phyloP scores from a whole-genome alignment of 1,140 invertebrate species.

The Bombus balteatus region DNA sequence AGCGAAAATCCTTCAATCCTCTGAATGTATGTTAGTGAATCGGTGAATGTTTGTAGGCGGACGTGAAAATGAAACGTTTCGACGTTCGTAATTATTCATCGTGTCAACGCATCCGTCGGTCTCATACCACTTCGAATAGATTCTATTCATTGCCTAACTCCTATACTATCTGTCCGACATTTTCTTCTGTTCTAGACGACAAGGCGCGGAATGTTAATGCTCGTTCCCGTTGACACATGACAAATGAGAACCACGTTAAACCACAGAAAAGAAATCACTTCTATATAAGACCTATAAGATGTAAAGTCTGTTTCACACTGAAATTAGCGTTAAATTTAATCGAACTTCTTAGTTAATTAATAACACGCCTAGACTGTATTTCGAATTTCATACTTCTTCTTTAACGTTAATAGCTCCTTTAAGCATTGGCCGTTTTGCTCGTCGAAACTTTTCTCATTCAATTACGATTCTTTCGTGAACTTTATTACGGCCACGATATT shows the following conservation, averaged over 20 bases:
- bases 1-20: not conserved
- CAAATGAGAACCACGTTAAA: constrained; percentile 23
- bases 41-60: constrained; percentile 7
- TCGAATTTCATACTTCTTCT: constrained; percentile 9
- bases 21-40: constrained; percentile 10
- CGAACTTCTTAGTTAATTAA: too few species aligned
- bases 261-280: constrained; percentile 8
- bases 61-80: constrained; percentile 66
- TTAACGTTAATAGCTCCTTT: constrained; percentile 24
- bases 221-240: constrained; percentile 22
- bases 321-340: too few species aligned
- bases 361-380: not conserved
- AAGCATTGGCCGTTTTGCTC: not conserved
- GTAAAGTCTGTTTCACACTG: too few species aligned
- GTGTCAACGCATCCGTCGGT: constrained; percentile 58
- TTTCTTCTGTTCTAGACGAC: constrained; percentile 34
- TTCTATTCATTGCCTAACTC: constrained; percentile 62
- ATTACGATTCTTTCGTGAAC: constrained; percentile 33
- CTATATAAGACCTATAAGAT: not conserved
- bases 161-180: constrained; percentile 40
- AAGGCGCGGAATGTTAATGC: constrained; percentile 48
- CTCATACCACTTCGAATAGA: constrained; percentile 48
- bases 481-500: constrained; percentile 35
- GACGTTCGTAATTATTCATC: constrained; percentile 68
- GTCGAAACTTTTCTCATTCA: constrained; percentile 38